Percentiles rank a stretch among this genome's conserved stretches.
Conservation (phyloP, 2,797 vertebrate genomes). For the Menidia menidia region DNA sequence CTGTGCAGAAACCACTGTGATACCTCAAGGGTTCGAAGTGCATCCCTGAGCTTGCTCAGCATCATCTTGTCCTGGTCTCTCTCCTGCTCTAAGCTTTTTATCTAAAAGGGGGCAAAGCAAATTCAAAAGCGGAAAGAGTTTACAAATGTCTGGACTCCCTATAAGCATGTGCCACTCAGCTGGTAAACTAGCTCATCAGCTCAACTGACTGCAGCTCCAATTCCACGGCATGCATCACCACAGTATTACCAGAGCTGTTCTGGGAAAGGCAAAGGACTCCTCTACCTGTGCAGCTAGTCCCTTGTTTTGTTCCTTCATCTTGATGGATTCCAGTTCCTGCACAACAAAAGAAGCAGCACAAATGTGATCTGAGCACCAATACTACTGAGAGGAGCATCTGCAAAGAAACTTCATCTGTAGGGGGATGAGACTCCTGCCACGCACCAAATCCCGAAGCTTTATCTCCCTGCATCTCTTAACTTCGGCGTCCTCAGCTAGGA, state of each 20-base stretch:
- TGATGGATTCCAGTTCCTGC: slow-evolving; percentile 55
- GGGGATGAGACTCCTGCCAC: slow-evolving; percentile 15
- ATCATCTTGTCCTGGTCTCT: slow-evolving; percentile 42
- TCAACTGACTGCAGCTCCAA: no score
- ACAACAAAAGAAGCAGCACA: slow-evolving; percentile 11
- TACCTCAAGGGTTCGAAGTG: slow-evolving; percentile 57
- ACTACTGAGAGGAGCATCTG: background rate
- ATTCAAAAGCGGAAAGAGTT: background rate
- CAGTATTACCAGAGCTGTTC: background rate
- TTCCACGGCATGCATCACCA: background rate
- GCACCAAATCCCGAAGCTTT: slow-evolving; percentile 49
- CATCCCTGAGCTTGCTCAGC: slow-evolving; percentile 30
- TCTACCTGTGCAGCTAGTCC: slow-evolving; percentile 53
- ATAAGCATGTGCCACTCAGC: background rate
- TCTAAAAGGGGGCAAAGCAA: slow-evolving; percentile 34
- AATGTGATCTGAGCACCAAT: background rate
- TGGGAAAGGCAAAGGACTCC: background rate
- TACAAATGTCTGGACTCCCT: background rate
- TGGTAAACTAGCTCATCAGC: background rate
- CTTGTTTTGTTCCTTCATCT: slow-evolving; percentile 53
- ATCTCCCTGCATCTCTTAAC: slow-evolving; percentile 20
- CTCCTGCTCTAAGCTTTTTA: slow-evolving; percentile 45
- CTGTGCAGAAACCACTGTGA: background rate
- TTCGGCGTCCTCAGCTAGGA: slow-evolving; percentile 7
- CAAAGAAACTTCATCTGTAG: background rate